Percentiles rank a stretch among this genome's conserved stretches.
Evolutionary conservation across 2,888 invertebrate species (phyloP).

Genomic region (Thysanoteuthis rhombus): DNA sequence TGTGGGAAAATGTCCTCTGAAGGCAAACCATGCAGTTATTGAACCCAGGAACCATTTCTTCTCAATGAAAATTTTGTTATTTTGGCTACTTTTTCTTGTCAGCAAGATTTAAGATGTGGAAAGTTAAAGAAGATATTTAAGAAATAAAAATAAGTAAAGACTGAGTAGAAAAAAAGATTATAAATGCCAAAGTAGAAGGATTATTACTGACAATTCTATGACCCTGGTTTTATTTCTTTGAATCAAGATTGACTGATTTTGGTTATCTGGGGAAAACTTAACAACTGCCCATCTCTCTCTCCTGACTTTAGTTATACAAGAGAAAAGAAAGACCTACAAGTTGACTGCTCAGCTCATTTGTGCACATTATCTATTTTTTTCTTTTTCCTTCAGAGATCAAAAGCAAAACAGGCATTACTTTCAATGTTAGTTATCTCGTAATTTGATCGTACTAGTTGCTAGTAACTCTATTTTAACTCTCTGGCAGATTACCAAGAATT

Average conservation of each 20-base stretch:
- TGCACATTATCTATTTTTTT: neutral
- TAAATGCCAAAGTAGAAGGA: neutral
- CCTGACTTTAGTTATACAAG: neutral
- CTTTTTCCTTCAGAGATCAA: neutral
- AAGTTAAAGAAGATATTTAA: no score
- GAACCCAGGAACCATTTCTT: no score
- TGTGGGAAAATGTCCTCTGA: no score
- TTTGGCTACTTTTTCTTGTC: no score
- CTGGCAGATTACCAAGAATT: neutral
- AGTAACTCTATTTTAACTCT: neutral
- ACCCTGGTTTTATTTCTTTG: neutral
- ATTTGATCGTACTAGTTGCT: neutral
- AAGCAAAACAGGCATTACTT: neutral
- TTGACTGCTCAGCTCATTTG: neutral
- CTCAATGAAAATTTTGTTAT: no score
- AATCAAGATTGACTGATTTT: neutral
- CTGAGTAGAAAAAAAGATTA: no score
- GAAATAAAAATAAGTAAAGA: no score
- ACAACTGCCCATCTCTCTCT: neutral
- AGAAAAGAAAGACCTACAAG: neutral
- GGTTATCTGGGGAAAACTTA: neutral
- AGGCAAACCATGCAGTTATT: no score
- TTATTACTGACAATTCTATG: neutral
- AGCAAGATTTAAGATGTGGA: no score
- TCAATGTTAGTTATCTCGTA: neutral